Base-by-base conservation (phyloP, 2,113 vertebrate genomes). In the Aphyosemion australe region DNA sequence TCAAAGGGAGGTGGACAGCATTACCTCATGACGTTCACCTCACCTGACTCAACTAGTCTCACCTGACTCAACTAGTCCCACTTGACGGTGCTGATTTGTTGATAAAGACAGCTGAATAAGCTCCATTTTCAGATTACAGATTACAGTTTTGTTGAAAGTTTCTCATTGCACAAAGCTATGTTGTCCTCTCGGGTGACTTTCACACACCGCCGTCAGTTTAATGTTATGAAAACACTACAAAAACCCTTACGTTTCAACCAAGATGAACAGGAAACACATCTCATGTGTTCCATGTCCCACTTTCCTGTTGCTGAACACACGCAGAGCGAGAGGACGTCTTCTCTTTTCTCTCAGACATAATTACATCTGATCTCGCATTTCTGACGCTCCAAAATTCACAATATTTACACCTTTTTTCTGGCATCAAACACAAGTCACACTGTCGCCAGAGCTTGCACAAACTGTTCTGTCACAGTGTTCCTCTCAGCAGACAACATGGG, bases 261-360 rank as follows among this genome's bases (percentile, higher is more conserved):
- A 47, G 65, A 74, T 66, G 75, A 79, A 82, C 84, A 87, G 88
- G 87, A 91, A 82, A 70, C 50, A 52, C 47, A 63, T 67, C 48
- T 43, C 68, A 8, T 46, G 5, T 46, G 12, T 12, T 12, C 4
- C 10, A 85, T 20, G 43, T 72, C 58, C 65, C 49, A 67, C 68
- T 78, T 83, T 86, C 80, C 86, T 72, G 69, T 41, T 65, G 83
- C 37, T 14, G 21, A 43, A 73, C 12, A 65, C n/a, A 12, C 14
- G 41, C 18, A 58, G 45, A 41, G 69, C 9, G 47, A 51, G 58
- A 66, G 43, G 15, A 43, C 2, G 53, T 37, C 20, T 12, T 18
- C 14, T 46, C n/a, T n/a, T 49, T 42, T 20, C 37, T 60, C 34
- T 6, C n/a, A 60, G 46, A 39, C 34, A 39, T n/a, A 10, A 52